Evolutionary conservation across 2,888 invertebrate genomes (phyloP).

Genomic region (Nymphalis c-album): DNA sequence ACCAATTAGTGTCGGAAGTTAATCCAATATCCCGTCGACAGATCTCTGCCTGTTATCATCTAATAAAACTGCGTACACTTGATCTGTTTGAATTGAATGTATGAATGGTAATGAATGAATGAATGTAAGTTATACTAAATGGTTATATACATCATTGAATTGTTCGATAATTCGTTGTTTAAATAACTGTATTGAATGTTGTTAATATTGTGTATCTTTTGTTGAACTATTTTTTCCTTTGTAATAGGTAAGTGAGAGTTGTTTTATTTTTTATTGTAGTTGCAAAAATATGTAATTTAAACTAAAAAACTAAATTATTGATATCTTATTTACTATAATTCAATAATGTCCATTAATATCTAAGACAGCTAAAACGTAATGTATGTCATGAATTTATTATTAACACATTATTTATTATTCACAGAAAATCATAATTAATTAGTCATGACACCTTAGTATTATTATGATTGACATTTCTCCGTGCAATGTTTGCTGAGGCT

Average conservation of each 20-base stretch:
- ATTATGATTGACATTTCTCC: constrained; percentile 7
- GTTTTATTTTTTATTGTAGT: too few relatives aligned
- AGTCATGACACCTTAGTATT: not conserved
- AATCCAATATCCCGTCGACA: constrained; percentile 23
- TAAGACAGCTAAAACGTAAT: too few relatives aligned
- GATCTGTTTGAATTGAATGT: constrained; percentile 14
- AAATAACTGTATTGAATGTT: not conserved
- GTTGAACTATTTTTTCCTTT: too few relatives aligned
- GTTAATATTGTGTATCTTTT: not conserved
- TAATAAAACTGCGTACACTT: constrained; percentile 19
- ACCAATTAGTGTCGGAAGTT: constrained; percentile 20
- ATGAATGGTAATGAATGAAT: constrained; percentile 2
- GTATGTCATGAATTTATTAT: not conserved
- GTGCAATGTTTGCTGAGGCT: not conserved
- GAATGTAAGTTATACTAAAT: not conserved
- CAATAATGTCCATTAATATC: too few relatives aligned
- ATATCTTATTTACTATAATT: too few relatives aligned
- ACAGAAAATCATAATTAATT: not conserved
- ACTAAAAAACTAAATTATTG: too few relatives aligned
- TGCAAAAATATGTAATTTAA: too few relatives aligned
- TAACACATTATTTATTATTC: constrained; percentile 7
- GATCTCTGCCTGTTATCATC: constrained; percentile 23
- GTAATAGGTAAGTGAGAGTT: too few relatives aligned
- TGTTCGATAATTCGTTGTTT: not conserved
- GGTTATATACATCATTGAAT: not conserved